Base-by-base conservation (phyloP, 1,140 invertebrate genomes). In the Aradophagus sp. region DNA sequence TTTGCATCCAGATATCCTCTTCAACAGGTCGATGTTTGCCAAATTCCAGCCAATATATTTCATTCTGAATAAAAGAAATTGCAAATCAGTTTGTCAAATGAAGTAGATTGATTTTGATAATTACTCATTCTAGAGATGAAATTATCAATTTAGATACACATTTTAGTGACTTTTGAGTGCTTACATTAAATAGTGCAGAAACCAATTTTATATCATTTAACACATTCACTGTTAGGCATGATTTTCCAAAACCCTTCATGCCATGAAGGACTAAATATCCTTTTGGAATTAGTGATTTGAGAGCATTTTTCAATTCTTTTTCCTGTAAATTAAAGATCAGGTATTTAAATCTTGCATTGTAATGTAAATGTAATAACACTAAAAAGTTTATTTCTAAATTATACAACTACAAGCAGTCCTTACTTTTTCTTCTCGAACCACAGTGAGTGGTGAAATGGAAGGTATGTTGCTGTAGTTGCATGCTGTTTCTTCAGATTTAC, bases 191-290 rank as follows among this genome's bases (percentile, higher is more conserved):
- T 32, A 73, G 45, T 39, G 83, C 82, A 31, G 86, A 79, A 10
- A 86, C 62, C 4, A 90, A 77, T 34, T 85, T 67, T 5, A 79
- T 78, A 59, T 90, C 86, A 8, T 89, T 79, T 1, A 92, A 73
- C 5, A 87, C 87, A 52, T 87, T 88, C 15, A 87, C 85, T n/a
- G 88, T 88, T n/a, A 91, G 77, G 29, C 87, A 87, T 0, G 90
- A 89, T 84, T 92, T 92, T n/a, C 91, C 91, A 70, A 86, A 89
- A 8, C 91, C 91, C 16, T 89, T 86, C 89, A 92, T 91, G 1
- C 91, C 91, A 78, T 90, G 87, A 10, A 92, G 78, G 4, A 84
- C 87, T 8, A 77, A 41, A 34, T 88, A 88, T 35, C 88, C 80
- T 50, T 87, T 86, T 1, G 87, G 84, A 11, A 69, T 42, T 16